Evolutionary conservation across 2,888 invertebrate genomes (phyloP).

Genomic region (Drosophila meridiana): DNA sequence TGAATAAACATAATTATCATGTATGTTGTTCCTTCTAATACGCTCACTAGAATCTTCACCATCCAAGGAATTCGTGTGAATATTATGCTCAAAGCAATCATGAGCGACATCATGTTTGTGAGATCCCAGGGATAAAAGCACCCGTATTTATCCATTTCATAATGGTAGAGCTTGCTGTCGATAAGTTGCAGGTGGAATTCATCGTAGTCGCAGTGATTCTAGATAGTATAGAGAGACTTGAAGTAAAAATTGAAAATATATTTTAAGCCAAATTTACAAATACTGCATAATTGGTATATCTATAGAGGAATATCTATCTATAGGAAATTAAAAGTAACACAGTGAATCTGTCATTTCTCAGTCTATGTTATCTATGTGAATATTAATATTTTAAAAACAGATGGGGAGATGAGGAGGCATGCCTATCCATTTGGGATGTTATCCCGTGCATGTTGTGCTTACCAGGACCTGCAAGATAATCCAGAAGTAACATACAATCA

Average conservation of each 20-base stretch:
- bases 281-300: too few species aligned
- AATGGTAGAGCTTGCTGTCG: conserved; percentile 49
- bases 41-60: conserved; percentile 87
- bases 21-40: conserved; percentile 89
- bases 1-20: conserved; percentile 88
- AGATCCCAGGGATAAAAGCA: conserved; percentile 85
- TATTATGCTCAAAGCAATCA: conserved; percentile 89
- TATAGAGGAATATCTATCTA: too few species aligned
- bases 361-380: too few species aligned
- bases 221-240: background rate
- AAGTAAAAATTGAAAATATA: too few species aligned
- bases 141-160: conserved; percentile 18
- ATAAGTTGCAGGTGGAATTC: conserved; percentile 39
- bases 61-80: conserved; percentile 94
- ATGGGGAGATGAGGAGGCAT: too few species aligned
- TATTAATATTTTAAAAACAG: too few species aligned
- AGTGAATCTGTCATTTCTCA: too few species aligned
- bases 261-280: too few species aligned
- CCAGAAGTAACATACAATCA: conserved; percentile 87
- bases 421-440: background rate
- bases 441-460: background rate
- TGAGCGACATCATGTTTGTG: conserved; percentile 86
- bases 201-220: conserved; percentile 43
- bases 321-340: too few species aligned
- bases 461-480: conserved; percentile 72